A percentile compares a stretch with the other conserved stretches of the same genome.
Conservation (phyloP, 2,797 vertebrate genomes). For the Coccyzus lansbergi region DNA sequence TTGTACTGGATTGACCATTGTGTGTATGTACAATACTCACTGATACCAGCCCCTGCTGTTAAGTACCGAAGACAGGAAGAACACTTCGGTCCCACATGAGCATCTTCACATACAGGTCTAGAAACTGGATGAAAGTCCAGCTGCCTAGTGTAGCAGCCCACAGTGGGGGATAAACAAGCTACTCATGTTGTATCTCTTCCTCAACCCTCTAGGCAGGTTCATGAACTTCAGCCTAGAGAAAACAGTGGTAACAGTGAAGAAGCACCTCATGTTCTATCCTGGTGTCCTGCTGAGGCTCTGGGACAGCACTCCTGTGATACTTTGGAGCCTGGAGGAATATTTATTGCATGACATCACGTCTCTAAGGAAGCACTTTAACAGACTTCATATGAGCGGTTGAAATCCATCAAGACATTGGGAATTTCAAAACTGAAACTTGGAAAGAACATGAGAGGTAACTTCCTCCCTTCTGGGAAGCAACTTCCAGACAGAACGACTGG, state of each 20-base stretch:
- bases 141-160: not conserved
- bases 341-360: not conserved
- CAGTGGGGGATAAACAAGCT: not conserved
- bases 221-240: not conserved
- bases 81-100: not conserved
- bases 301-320: not conserved
- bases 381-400: not conserved
- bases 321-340: rapidly evolving
- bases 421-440: not conserved
- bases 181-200: not conserved
- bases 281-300: not conserved
- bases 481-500: not conserved
- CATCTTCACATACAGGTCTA: too few species aligned
- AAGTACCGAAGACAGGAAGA: not conserved
- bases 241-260: not conserved
- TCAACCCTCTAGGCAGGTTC: not conserved
- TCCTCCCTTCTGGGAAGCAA: not conserved
- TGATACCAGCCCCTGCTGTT: rapidly evolving
- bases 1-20: not conserved
- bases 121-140: not conserved
- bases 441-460: not conserved
- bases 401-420: not conserved
- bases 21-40: rapidly evolving
- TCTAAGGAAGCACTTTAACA: not conserved
- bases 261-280: not conserved